Conservation (phyloP, 2,888 invertebrate species). For the Synanthedon myopaeformis region DNA sequence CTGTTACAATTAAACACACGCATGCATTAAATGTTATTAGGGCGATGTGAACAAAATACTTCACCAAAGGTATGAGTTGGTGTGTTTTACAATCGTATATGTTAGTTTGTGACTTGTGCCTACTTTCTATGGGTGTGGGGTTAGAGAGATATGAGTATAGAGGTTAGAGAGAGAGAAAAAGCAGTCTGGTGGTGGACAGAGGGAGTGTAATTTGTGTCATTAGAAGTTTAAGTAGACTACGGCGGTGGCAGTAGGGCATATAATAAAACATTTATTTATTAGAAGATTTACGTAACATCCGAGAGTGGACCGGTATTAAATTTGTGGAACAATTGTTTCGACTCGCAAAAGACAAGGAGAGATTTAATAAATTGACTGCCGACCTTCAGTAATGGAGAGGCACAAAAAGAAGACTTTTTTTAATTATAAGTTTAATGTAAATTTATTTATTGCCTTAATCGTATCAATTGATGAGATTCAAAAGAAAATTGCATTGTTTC, state of each 20-base stretch:
- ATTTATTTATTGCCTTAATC: background rate
- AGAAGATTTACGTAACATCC: too few species aligned
- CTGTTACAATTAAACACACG: too few species aligned
- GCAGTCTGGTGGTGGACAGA: conserved; percentile 28
- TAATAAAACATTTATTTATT: background rate
- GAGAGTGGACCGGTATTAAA: too few species aligned
- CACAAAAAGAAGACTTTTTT: too few species aligned
- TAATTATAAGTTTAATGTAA: conserved; percentile 1
- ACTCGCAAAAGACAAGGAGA: too few species aligned
- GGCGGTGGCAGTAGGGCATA: background rate
- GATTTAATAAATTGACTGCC: too few species aligned
- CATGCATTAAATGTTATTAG: too few species aligned
- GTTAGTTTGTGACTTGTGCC: conserved; percentile 8
- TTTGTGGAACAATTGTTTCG: too few species aligned
- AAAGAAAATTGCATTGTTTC: too few species aligned
- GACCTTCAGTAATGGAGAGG: too few species aligned
- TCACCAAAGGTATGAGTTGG: background rate
- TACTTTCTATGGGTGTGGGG: conserved; percentile 15
- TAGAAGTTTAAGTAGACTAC: background rate
- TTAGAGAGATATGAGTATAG: conserved; percentile 25
- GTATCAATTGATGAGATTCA: too few species aligned
- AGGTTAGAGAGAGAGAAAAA: conserved; percentile 58
- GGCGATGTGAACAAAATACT: background rate
- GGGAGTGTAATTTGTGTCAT: too few species aligned
- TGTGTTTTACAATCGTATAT: background rate